Conservation (phyloP, 2,888 invertebrate genomes). For the Neoitamus cyanurus region DNA sequence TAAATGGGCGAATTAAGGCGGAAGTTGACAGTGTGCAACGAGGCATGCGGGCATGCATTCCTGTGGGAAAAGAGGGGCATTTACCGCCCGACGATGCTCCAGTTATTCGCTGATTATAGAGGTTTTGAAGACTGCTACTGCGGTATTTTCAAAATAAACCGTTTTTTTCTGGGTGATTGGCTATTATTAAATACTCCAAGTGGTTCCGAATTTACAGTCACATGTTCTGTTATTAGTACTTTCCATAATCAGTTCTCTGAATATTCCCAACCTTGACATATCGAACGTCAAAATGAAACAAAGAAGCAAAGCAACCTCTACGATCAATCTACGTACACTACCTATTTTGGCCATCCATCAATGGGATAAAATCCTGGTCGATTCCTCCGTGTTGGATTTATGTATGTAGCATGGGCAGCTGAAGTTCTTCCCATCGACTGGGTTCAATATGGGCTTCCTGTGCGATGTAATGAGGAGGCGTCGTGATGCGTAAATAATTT, state of each 20-base stretch:
- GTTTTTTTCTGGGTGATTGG: too few relatives aligned
- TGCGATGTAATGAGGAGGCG: not conserved
- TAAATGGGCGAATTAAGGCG: conserved; percentile 13
- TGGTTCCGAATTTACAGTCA: too few relatives aligned
- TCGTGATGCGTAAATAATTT: not conserved
- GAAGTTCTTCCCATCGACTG: not conserved
- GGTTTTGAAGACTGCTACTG: not conserved
- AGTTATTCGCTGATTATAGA: not conserved
- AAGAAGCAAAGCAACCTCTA: not conserved
- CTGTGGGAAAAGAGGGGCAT: not conserved
- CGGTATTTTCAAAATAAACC: too few relatives aligned
- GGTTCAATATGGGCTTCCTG: not conserved
- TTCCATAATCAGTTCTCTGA: too few relatives aligned
- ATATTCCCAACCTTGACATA: not conserved
- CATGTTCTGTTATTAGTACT: too few relatives aligned
- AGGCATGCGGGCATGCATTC: not conserved
- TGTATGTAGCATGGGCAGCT: not conserved
- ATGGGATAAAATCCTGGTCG: not conserved
- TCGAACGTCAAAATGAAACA: not conserved
- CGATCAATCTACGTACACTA: not conserved
- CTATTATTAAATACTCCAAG: too few relatives aligned
- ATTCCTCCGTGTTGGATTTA: too few relatives aligned
- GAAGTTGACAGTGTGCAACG: not conserved
- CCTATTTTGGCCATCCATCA: not conserved
- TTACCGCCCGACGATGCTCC: not conserved